phyloP scores from a whole-genome alignment of 1,140 invertebrate genomes.

The Holotrichia oblita region DNA sequence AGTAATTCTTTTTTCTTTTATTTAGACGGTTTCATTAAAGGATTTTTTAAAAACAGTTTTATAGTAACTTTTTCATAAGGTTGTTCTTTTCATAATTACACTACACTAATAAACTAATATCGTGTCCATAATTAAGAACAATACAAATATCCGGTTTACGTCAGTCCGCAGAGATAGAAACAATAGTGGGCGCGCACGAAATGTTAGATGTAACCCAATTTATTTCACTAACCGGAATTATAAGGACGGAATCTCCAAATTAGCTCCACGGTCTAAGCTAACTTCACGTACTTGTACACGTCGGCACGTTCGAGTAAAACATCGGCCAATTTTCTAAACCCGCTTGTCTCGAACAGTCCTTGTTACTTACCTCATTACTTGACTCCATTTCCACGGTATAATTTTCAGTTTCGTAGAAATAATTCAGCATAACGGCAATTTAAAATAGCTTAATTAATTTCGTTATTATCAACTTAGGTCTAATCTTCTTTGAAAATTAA shows the following conservation, averaged over 20 bases:
- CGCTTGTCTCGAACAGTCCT: not conserved
- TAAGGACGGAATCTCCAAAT: not conserved
- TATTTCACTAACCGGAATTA: not conserved
- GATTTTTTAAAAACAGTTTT: no score
- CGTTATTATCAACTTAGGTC: not conserved
- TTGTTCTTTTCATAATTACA: no score
- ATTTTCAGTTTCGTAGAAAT: not conserved
- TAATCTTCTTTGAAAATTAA: not conserved
- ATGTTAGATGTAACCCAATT: not conserved
- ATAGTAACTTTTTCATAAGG: no score
- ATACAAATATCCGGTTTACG: no score
- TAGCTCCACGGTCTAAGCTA: not conserved
- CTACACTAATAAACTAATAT: no score
- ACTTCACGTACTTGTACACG: not conserved
- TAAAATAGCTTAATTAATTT: slow-evolving; percentile 4
- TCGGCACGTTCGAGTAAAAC: not conserved
- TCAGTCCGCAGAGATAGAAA: not conserved
- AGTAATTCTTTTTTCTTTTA: no score
- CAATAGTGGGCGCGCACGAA: not conserved
- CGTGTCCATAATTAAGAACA: no score
- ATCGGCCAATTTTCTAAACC: slow-evolving; percentile 12
- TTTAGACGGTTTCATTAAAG: no score
- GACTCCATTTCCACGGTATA: not conserved
- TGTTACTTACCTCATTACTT: slow-evolving; percentile 1
- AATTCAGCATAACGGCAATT: not conserved